Evolutionary conservation across 2,113 vertebrate genomes (phyloP), one percentile per base, ranked within the genome.

Genomic region (Fulica atra): DNA sequence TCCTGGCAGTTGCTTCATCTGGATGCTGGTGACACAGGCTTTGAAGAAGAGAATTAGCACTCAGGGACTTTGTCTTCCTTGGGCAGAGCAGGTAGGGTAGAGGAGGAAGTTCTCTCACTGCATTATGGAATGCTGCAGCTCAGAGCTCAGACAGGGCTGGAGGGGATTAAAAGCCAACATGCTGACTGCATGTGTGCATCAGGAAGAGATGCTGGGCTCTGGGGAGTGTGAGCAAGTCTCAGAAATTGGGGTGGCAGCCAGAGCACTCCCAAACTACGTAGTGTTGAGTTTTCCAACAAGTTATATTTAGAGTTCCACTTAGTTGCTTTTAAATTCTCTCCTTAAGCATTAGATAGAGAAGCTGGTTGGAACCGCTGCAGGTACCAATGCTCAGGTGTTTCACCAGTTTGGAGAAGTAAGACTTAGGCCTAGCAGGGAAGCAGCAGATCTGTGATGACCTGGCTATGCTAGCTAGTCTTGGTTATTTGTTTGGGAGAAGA

Each of bases 161-260:
- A 35, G 26, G 6, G 61, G 9, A 12, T 72, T 56, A 16, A 54
- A 79, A 74, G n/a, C 1, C 23, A 23, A 8, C 0, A 0, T 63
- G 10, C 20, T 16, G 9, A 0, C 48, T 82, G 46, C 36, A 6
- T 23, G 50, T 31, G 14, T 50, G 64, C 18, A 11, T 7, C 2
- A 2, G 1, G 4, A 38, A 83, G 63, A 59, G 48, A 53, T 86
- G n/a, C 4, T 1, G 4, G 17, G 14, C 17, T 80, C 26, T 35
- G 51, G 42, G 60, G 38, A 60, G 16, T 3, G 3, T 70, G 50
- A 91, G 16, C 21, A 69, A 11, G 31, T 54, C 35, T 85, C 38
- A 31, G 65, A 51, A 71, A 12, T 25, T 21, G 8, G 16, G 7
- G 14, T 42, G 24, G 18, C 64, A 90, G 25, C 16, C 42, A 72